Base-by-base conservation (phyloP, 1,140 invertebrate species). In the Camponotus vicinus region DNA sequence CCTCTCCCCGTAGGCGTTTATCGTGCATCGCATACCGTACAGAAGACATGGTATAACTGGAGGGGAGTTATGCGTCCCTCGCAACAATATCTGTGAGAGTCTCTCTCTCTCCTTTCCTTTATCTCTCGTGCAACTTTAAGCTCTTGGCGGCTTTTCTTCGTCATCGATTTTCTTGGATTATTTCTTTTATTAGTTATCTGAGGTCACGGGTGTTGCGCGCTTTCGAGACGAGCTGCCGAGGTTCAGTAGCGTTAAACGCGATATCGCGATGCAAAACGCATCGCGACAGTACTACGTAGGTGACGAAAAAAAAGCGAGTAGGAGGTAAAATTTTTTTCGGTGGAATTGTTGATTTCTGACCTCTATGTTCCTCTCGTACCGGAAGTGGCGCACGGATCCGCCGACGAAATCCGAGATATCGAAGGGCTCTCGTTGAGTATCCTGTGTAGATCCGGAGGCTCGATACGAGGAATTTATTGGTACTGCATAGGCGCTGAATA, bases 391-490 rank as follows among this genome's bases (percentile, higher is more conserved):
- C 32, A 59, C 75, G 61, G 55, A 84, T 86, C 61, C 66, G 55
- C 32, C 49, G 55, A 64, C 71, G 87, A 87, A 91, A 90, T 87
- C 84, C 79, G 87, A 89, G 73, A 89, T 59, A 69, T 70, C 75
- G 75, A 49, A 40, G 83, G 66, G 75, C 77, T 73, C 15, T 37
- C 63, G 11, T 11, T 59, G 49, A 52, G 66, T 40, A 34, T 64
- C 45, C 21, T 61, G 57, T 52, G 78, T 70, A 91, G 88, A 91
- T 91, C 67, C 63, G 11, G 32, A 8, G 45, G 34, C 57, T 71
- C 55, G 90, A 90, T 90, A 86, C 57, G 64, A 8, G 45, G 49
- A 61, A 90, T 88, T 88, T 91, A 91, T 91, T 32, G 86, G 37
- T 55, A 9, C 57, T 86, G 64, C 86, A 69, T 21, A n/a, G 5